Evolutionary conservation across 1,140 invertebrate genomes (phyloP).

Genomic region (Drosophila ohnishii): DNA sequence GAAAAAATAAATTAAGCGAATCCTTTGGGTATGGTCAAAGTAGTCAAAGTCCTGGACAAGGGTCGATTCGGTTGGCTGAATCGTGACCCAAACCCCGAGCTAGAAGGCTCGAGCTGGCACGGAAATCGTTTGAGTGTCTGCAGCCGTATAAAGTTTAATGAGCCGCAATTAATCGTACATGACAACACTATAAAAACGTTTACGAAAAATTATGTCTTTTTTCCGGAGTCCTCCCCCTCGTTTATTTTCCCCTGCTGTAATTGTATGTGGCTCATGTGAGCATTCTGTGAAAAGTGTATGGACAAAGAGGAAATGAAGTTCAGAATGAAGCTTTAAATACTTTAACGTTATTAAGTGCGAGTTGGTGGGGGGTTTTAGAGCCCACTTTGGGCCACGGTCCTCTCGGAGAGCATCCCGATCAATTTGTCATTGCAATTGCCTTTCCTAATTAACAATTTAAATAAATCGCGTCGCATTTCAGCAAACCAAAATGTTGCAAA

Average conservation of each 20-base stretch:
- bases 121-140: slow-evolving; percentile 68
- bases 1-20: slow-evolving; percentile 31
- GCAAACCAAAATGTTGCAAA: slow-evolving; percentile 67
- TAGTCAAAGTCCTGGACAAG: slow-evolving; percentile 35
- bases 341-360: not conserved
- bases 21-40: slow-evolving; percentile 34
- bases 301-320: not conserved
- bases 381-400: not conserved
- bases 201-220: slow-evolving; percentile 71
- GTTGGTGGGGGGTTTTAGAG: not conserved
- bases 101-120: slow-evolving; percentile 14
- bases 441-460: slow-evolving; percentile 83
- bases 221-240: not conserved
- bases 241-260: slow-evolving; percentile 23
- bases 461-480: slow-evolving; percentile 72
- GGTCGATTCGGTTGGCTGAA: slow-evolving; percentile 51
- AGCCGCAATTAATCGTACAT: slow-evolving; percentile 79
- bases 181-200: slow-evolving; percentile 81
- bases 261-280: slow-evolving; percentile 43
- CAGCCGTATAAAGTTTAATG: slow-evolving; percentile 74
- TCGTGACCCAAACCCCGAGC: slow-evolving; percentile 12
- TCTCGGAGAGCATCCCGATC: slow-evolving; percentile 41
- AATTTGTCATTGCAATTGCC: slow-evolving; percentile 64
- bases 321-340: slow-evolving; percentile 20
- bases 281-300: slow-evolving; percentile 10